Evolutionary conservation across 2,888 invertebrate species (phyloP), one percentile per base, ranked within the genome.

Genomic region (Metacarcinus magister): DNA sequence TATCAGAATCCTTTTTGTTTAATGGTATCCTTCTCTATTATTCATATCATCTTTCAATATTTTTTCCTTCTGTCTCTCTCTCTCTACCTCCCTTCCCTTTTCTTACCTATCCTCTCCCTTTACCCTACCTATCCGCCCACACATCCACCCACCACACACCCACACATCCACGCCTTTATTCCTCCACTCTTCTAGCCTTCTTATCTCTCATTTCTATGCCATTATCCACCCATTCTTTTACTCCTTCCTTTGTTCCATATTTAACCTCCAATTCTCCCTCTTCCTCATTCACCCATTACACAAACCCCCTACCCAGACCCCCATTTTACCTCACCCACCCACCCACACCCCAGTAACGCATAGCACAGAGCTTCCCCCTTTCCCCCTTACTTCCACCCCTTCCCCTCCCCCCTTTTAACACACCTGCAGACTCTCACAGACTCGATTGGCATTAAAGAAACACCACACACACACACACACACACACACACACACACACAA

Each of bases 391-490:
- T 23, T 5, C 10, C 5, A 23, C 67, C 67, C 67, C 67, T 67
- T 23, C 19, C 16, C 16, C 67, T 8, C n/a, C n/a, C 67, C 19
- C 91, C 43, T 19, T 23, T 44, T 91, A n/a, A 44, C 91, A 48
- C 91, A 39, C 43, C n/a, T 46, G 19, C 48, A 91, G 46, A 44
- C 43, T n/a, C 91, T 91, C 48, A 46, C 43, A 44, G 28, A 23
- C 44, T 91, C 91, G n/a, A 67, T 67, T 67, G 67, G 67, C 67
- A 67, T 67, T 67, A 67, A 67, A 67, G 67, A 67, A 67, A 16
- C 67, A 67, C 67, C 67, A 67, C 67, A 67, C 67, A 67, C 67
- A 94, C 94, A 94, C 94, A 94, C 95, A 95, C 95, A 95, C 95
- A 95, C 82, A 75, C 87, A 87, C 39, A 94, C 94, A 87, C 46